Base-by-base conservation (phyloP, 2,113 vertebrate genomes). In the Neolamprologus kungweensis region DNA sequence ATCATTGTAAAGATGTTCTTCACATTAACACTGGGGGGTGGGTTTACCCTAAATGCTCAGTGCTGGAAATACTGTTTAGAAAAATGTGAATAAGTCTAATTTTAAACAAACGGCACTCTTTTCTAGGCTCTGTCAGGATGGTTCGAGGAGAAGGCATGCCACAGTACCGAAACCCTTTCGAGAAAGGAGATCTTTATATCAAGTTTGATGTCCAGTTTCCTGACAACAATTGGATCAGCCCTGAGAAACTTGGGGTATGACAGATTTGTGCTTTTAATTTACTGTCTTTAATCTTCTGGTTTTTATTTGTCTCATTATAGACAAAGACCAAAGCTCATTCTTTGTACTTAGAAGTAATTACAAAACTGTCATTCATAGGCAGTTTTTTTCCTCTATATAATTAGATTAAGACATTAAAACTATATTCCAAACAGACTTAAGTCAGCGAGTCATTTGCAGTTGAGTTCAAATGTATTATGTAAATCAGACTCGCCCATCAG, bases 161-260 rank as follows among this genome's bases (percentile, higher is more conserved):
- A 9, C 98, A 99, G 88, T 99, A 99, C 93, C 97, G 98, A 65
- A 99, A 99, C 96, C 98, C 98, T 6, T 99, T 99, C 94, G 98
- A 99, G 94, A 99, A 99, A 86, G 98, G 99, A 65, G 98, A 99
- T 91, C 96, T 99, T 73, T 99, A 97, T 87, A 95, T 99, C 83
- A 99, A 99, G 91, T 99, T 99, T 92, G 98, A 99, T 4, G 98
- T 99, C 85, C 97, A 98, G 90, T 99, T 99, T 95, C 99, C 98
- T 26, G 97, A 98, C 92, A 99, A 98, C 94, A 99, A 99, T 97
- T 99, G 98, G 98, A 99, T 99, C 95, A 98, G 97, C 95, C 97
- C 97, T 8, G 98, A 99, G 88, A 99, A 99, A 92, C 97, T 99
- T 85, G 96, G 96, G 95, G 99, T 99, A 95, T 93, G 97, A 54